These are phyloP conservation scores for Chrysochloris asiatica DNA, from an alignment of 2,113 vertebrate genomes.

Conservation along the genomic window DNA sequence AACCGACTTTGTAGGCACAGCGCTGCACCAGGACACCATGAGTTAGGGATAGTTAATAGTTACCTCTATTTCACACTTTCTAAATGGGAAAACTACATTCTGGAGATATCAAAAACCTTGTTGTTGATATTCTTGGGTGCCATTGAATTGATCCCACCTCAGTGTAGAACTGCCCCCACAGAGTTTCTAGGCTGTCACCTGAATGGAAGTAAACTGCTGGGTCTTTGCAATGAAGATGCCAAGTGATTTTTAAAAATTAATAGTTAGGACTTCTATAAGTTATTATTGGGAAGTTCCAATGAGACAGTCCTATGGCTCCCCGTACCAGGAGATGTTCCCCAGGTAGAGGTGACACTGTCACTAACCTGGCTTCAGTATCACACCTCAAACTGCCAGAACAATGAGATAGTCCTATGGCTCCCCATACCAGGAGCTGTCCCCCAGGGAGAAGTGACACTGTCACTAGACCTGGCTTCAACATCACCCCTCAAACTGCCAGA, in stretches of 20 bases:
- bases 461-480: slow-evolving; percentile 33
- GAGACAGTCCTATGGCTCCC: neutral
- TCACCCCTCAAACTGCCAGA: slow-evolving; percentile 33
- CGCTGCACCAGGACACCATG: no score
- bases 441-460: slow-evolving; percentile 7
- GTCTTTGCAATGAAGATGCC: neutral
- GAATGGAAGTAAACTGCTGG: neutral
- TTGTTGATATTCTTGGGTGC: neutral
- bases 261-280: neutral
- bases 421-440: slow-evolving; percentile 7
- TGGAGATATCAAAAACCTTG: neutral
- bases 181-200: neutral
- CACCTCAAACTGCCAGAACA: slow-evolving; percentile 39
- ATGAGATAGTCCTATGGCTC: neutral
- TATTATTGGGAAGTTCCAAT: neutral
- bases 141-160: neutral
- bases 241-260: neutral
- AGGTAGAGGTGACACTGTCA: slow-evolving; percentile 20
- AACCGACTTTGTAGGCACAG: no score
- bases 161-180: neutral
- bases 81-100: slow-evolving; percentile 5
- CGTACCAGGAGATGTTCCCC: slow-evolving; percentile 3
- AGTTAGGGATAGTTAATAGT: slow-evolving; percentile 1
- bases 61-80: neutral
- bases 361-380: slow-evolving; percentile 16